These are phyloP conservation scores for Mesembrinibis cayennensis DNA, from an alignment of 2,113 vertebrate species.

Conservation along the genomic window DNA sequence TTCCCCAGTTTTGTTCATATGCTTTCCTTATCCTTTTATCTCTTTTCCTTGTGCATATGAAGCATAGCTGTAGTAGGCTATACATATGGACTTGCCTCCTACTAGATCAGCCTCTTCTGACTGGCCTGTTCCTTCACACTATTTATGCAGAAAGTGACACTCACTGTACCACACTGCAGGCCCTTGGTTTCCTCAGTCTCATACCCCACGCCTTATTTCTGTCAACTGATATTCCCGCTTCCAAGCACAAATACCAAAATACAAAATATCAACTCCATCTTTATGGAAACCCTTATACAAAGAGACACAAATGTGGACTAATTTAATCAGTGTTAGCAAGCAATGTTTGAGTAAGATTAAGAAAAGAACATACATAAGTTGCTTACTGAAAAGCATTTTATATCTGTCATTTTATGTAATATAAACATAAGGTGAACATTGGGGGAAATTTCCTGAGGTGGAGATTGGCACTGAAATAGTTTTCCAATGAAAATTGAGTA, in stretches of 20 bases:
- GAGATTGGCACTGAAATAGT: neutral
- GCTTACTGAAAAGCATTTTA: neutral
- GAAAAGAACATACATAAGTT: slow-evolving; percentile 6
- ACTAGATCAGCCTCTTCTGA: neutral
- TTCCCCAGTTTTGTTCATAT: neutral
- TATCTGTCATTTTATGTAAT: slow-evolving; percentile 7
- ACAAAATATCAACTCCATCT: neutral
- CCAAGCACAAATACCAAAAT: neutral
- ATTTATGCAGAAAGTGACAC: neutral
- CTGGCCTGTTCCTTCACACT: neutral
- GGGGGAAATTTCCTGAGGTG: neutral
- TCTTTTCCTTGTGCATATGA: neutral
- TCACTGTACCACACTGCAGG: neutral
- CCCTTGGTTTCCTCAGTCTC: neutral
- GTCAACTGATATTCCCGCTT: neutral
- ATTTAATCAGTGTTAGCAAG: neutral
- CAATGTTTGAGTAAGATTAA: slow-evolving; percentile 10
- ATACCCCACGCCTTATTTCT: neutral
- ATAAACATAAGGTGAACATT: neutral
- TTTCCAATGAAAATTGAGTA: neutral
- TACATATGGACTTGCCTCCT: neutral
- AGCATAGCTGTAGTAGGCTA: neutral
- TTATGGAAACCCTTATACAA: neutral
- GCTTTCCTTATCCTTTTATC: neutral
- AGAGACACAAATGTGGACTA: neutral